phyloP scores from a whole-genome alignment of 2,113 vertebrate species.

The Carassius gibelio region DNA sequence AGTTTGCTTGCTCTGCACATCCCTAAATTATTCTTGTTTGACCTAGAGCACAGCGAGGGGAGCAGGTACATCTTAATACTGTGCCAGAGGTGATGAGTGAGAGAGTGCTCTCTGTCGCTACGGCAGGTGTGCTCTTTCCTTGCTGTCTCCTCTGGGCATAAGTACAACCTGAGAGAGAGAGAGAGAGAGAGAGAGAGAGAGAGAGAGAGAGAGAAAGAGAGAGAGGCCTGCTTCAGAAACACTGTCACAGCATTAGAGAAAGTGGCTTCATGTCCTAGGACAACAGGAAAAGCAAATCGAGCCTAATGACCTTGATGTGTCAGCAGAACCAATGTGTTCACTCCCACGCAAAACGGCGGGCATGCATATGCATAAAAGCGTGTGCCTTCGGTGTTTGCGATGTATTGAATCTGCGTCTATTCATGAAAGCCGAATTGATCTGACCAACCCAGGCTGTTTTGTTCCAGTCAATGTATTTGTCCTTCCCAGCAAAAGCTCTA shows the following conservation, averaged over 20 bases:
- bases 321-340: neutral
- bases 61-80: neutral
- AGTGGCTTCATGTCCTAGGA: neutral
- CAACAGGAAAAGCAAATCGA: neutral
- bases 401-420: neutral
- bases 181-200: slow-evolving; percentile 31
- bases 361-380: neutral
- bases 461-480: slow-evolving; percentile 9
- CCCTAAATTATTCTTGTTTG: slow-evolving; percentile 21
- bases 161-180: slow-evolving; percentile 19
- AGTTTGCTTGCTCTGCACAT: slow-evolving; percentile 6
- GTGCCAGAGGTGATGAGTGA: slow-evolving; percentile 25
- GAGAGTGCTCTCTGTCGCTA: slow-evolving; percentile 22
- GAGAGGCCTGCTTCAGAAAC: neutral
- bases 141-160: neutral
- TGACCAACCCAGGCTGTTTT: neutral
- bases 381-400: neutral
- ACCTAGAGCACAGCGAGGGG: slow-evolving; percentile 1
- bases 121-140: slow-evolving; percentile 26
- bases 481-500: slow-evolving; percentile 11
- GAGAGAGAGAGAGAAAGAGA: slow-evolving; percentile 40
- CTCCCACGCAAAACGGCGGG: neutral
- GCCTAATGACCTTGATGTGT: slow-evolving; percentile 13
- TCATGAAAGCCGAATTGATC: slow-evolving; percentile 28
- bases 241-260: neutral